phyloP scores from a whole-genome alignment of 2,113 vertebrate genomes.

The Fulmarus glacialis region DNA sequence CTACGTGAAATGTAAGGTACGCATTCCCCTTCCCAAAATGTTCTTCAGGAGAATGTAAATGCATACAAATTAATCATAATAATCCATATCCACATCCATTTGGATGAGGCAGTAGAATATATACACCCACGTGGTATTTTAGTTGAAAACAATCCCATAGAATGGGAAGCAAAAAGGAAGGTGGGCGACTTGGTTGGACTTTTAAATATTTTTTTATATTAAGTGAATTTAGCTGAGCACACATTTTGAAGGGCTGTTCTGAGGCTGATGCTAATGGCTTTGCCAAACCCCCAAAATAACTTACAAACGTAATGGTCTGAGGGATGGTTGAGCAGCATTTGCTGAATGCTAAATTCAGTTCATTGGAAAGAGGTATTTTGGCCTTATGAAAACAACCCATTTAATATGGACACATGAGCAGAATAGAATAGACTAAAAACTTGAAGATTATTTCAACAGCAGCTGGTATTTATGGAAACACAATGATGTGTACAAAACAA shows the following conservation, averaged over 20 bases:
- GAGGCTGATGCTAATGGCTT: slow-evolving; percentile 20
- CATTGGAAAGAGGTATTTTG: neutral
- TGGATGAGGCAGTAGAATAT: slow-evolving; percentile 51
- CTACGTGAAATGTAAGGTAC: neutral
- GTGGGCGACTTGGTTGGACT: slow-evolving; percentile 68
- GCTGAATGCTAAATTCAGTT: slow-evolving; percentile 30
- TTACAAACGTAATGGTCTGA: slow-evolving; percentile 33
- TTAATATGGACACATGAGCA: neutral
- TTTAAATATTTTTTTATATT: slow-evolving; percentile 39
- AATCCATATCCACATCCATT: slow-evolving; percentile 11
- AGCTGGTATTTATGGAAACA: slow-evolving; percentile 15
- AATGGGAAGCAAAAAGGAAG: slow-evolving; percentile 66
- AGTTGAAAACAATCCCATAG: slow-evolving; percentile 66
- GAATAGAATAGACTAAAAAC: neutral
- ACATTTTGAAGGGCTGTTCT: slow-evolving; percentile 51
- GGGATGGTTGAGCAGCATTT: slow-evolving; percentile 18
- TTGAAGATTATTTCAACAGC: neutral
- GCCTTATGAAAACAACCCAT: slow-evolving; percentile 7
- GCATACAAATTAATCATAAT: slow-evolving; percentile 27
- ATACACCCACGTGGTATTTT: slow-evolving; percentile 68
- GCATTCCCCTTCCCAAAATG: neutral
- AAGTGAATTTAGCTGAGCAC: slow-evolving; percentile 64
- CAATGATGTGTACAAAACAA: neutral
- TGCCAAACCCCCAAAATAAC: slow-evolving; percentile 67
- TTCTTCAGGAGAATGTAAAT: slow-evolving; percentile 34